Base-by-base conservation (phyloP, 2,797 vertebrate species). In the Propithecus perrieri region DNA sequence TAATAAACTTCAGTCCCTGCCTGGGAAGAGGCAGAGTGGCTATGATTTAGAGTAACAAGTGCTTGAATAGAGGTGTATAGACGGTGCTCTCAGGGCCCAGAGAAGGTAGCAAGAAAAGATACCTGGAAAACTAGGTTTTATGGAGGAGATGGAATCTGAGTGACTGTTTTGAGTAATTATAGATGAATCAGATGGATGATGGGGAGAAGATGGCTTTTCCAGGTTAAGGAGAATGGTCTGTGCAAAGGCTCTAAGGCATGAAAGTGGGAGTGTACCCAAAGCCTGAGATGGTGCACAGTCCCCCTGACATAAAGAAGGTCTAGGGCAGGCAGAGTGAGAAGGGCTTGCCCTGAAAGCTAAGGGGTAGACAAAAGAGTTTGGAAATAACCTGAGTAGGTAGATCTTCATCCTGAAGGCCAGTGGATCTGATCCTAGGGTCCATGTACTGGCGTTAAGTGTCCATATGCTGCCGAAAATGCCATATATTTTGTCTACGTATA, bases 211-310 rank as follows among this genome's bases (percentile, higher is more conserved):
- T 0, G 22, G 2, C 12, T 53, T 83, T 55, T 85, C 35, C 20
- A 43, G 46, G n/a, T n/a, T 46, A 46, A 78, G 48, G 13, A 38
- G 30, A 14, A 33, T 1, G 33, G n/a, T 7, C 41, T 15, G 13
- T 20, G 4, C 46, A 74, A 43, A 71, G 38, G 61, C 30, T 11
- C 4, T 26, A 65, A 91, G 35, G 30, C 11, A 20, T 18, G 13
- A 28, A 63, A 0, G 6, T 4, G 17, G 2, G 0, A 0, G 46
- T 12, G 4, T 41, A 15, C 14, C 2, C 59, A 78, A 11, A 48
- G n/a, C 24, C 28, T 26, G 35, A 4, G 5, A 4, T 4, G 2
- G 28, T 3, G 13, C 17, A 55, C 38, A 46, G 1, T 22, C 6
- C 18, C 8, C 0, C 53, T 7, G 17, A 14, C 11, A 15, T 15